Evolutionary conservation across 2,888 invertebrate species (phyloP).

Genomic region (Cantharis flavilabris): DNA sequence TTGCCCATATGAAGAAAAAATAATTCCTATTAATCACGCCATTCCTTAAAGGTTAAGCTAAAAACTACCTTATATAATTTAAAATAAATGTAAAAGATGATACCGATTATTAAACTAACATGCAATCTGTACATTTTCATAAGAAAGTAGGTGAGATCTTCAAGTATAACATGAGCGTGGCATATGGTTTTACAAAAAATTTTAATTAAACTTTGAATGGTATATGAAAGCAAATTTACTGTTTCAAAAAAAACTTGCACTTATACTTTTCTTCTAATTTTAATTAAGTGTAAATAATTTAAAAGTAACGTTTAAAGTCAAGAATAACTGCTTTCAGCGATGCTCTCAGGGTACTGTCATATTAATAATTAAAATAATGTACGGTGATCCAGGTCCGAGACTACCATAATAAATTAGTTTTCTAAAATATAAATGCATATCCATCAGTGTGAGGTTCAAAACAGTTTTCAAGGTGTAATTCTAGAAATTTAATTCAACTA

Average conservation of each 20-base stretch:
- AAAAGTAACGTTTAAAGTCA: background rate
- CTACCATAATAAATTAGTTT: background rate
- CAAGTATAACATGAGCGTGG: background rate
- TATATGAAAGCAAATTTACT: background rate
- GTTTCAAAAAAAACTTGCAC: background rate
- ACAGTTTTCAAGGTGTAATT: background rate
- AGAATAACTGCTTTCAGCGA: background rate
- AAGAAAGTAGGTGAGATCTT: background rate
- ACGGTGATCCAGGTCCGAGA: background rate
- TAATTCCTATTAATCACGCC: background rate
- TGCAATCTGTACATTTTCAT: background rate
- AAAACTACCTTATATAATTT: background rate
- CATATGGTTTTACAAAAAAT: background rate
- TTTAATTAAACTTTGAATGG: background rate
- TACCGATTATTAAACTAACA: background rate
- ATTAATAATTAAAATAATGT: background rate
- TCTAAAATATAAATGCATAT: background rate
- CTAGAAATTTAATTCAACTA: background rate
- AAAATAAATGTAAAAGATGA: background rate
- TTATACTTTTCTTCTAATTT: background rate
- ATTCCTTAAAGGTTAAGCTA: background rate
- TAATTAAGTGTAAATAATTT: background rate
- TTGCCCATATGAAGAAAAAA: background rate
- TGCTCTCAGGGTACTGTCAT: background rate
- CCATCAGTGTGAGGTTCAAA: background rate